Conservation (phyloP, 2,888 invertebrate species). For the Brenthis daphne region DNA sequence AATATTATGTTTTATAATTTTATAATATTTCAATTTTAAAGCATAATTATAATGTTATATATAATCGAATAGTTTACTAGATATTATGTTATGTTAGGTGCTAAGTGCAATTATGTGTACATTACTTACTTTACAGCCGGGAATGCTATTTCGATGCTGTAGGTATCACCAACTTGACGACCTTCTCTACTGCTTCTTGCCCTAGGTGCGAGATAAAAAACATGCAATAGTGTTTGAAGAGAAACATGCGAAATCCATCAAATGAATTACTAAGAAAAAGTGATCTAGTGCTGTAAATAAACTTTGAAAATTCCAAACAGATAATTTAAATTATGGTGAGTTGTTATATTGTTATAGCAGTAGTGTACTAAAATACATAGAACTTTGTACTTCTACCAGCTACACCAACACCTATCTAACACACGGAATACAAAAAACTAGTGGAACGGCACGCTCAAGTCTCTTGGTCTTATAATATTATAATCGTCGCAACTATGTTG, state of each 20-base stretch:
- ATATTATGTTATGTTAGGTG: conserved; percentile 41
- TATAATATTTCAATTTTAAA: neutral
- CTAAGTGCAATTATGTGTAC: conserved; percentile 57
- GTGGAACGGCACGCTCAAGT: too few species aligned
- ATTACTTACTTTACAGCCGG: conserved; percentile 93
- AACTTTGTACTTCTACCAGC: conserved; percentile 23
- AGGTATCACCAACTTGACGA: conserved; percentile 93
- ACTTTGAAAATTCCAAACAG: neutral
- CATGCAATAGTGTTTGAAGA: conserved; percentile 76
- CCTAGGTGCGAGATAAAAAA: conserved; percentile 84
- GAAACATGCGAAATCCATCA: conserved; percentile 55
- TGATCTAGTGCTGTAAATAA: conserved; percentile 28
- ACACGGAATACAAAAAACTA: too few species aligned
- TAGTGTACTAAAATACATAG: conserved; percentile 27
- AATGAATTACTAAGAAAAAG: conserved; percentile 14
- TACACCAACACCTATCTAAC: conserved; percentile 35
- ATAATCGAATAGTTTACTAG: neutral
- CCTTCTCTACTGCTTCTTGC: conserved; percentile 87
- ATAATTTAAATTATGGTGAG: conserved; percentile 15
- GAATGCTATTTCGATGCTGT: conserved; percentile 95
- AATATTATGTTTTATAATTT: neutral
- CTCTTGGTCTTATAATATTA: too few species aligned
- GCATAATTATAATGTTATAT: neutral
- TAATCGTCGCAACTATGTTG: too few species aligned
- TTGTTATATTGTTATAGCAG: conserved; percentile 16